A percentile compares a stretch with the other conserved stretches of the same genome.
Conservation (phyloP, 2,888 invertebrate genomes). For the Branchellion lobata region DNA sequence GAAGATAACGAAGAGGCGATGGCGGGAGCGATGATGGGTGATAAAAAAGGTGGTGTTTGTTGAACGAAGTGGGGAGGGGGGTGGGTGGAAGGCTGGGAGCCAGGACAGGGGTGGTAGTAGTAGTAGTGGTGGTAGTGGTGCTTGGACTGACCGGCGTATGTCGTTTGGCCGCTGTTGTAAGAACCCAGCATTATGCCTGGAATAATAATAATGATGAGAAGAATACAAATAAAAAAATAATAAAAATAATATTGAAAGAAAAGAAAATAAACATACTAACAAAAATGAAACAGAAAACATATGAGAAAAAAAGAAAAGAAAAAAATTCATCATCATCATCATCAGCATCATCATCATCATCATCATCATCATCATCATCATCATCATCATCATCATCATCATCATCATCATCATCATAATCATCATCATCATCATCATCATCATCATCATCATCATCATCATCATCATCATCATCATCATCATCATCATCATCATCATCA, state of each 20-base stretch:
- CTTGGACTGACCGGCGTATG: too few relatives aligned
- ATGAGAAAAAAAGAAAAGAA: too few relatives aligned
- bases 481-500: too few relatives aligned
- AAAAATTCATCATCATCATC: slow-evolving; percentile 2
- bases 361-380: slow-evolving; percentile 43
- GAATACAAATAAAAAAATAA: too few relatives aligned
- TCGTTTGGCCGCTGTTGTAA: too few relatives aligned
- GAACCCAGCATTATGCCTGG: too few relatives aligned
- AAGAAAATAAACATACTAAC: too few relatives aligned
- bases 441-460: slow-evolving; percentile 36
- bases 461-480: too few relatives aligned
- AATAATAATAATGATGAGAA: too few relatives aligned
- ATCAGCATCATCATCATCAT: slow-evolving; percentile 38
- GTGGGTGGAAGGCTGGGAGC: background rate
- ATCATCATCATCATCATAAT: slow-evolving; percentile 37
- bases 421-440: slow-evolving; percentile 37
- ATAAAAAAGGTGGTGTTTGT: background rate
- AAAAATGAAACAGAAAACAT: too few relatives aligned
- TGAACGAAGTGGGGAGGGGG: background rate
- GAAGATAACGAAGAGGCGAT: background rate
- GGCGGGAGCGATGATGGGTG: background rate
- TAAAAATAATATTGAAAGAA: too few relatives aligned
- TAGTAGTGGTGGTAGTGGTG: background rate
- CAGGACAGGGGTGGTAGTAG: background rate
- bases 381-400: slow-evolving; percentile 40